Percentiles rank a stretch among this genome's conserved stretches.
Evolutionary conservation across 2,113 vertebrate genomes (phyloP).

Genomic region (Dicrurus megarhynchus): DNA sequence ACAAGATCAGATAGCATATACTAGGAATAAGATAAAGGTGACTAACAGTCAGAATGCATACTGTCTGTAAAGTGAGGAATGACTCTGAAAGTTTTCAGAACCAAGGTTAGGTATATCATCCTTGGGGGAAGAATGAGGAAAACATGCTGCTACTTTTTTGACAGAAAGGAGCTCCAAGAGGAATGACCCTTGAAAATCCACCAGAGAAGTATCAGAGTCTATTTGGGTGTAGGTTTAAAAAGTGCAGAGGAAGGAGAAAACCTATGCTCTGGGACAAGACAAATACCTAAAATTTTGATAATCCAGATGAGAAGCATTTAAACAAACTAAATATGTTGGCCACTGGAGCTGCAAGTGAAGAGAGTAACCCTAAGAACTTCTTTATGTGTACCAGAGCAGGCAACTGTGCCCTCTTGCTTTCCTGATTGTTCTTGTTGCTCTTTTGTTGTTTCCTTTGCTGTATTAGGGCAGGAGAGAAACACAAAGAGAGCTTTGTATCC

Average conservation of each 20-base stretch:
- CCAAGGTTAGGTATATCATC: background rate
- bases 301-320: background rate
- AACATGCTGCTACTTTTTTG: background rate
- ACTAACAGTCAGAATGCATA: background rate
- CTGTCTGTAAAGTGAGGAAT: background rate
- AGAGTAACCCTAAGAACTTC: background rate
- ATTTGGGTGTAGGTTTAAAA: background rate
- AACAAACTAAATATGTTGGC: background rate
- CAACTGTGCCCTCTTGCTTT: background rate
- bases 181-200: background rate
- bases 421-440: background rate
- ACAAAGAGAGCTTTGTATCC: background rate
- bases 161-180: background rate
- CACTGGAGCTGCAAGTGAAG: background rate
- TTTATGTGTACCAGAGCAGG: background rate
- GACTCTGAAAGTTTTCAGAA: background rate
- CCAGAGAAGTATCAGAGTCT: background rate
- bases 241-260: background rate
- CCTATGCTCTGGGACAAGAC: background rate
- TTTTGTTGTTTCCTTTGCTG: background rate
- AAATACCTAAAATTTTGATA: background rate
- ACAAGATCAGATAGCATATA: background rate
- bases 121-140: background rate
- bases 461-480: background rate
- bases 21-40: background rate